These are phyloP conservation scores for Cephus sareptanus DNA, from an alignment of 2,888 invertebrate species.

Conservation along the genomic window DNA sequence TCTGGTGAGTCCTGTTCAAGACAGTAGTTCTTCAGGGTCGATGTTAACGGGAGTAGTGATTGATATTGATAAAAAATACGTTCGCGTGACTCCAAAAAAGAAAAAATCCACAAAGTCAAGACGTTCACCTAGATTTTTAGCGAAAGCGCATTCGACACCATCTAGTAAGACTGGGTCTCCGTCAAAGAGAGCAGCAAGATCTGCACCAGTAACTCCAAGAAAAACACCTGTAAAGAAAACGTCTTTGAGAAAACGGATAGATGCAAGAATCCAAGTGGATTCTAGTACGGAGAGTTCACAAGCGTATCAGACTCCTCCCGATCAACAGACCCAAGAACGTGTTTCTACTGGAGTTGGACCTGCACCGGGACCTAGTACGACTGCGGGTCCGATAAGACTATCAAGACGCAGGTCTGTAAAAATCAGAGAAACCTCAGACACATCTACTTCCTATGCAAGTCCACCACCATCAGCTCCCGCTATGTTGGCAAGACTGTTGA, in stretches of 20 bases:
- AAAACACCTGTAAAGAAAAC: conserved; percentile 20
- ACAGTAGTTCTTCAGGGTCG: conserved; percentile 36
- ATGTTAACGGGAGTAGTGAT: conserved; percentile 44
- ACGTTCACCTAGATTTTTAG: conserved; percentile 27
- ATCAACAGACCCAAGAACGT: conserved; percentile 5
- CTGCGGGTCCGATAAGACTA: not conserved
- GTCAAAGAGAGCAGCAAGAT: conserved; percentile 38
- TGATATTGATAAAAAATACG: conserved; percentile 45
- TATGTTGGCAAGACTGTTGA: conserved; percentile 12
- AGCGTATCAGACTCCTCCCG: conserved; percentile 33
- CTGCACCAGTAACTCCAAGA: conserved; percentile 41
- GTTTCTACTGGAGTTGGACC: not conserved
- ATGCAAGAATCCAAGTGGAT: conserved; percentile 34
- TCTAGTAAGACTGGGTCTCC: conserved; percentile 40
- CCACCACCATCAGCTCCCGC: conserved; percentile 44
- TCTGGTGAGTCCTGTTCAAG: not conserved
- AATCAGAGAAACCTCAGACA: conserved; percentile 52
- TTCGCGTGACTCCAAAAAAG: conserved; percentile 48
- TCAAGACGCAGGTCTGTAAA: conserved; percentile 7
- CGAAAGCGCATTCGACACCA: conserved; percentile 40
- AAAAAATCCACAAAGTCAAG: conserved; percentile 24
- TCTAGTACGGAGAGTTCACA: conserved; percentile 52
- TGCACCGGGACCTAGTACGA: not conserved
- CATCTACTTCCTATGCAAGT: conserved; percentile 60
- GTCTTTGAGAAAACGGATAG: not conserved